phyloP scores from a whole-genome alignment of 2,888 invertebrate species.

The Syritta pipiens region DNA sequence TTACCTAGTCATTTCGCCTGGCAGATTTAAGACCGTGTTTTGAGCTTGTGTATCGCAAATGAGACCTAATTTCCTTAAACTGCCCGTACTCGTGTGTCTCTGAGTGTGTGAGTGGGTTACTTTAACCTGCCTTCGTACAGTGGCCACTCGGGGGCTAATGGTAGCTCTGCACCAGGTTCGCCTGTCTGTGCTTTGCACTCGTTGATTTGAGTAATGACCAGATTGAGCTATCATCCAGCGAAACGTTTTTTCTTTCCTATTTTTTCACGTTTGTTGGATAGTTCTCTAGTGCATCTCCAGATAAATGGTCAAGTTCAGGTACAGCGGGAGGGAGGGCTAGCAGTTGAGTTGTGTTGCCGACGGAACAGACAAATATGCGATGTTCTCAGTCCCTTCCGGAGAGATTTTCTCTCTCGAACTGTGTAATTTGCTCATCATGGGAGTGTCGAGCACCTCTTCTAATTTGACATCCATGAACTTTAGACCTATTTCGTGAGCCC shows the following conservation, averaged over 20 bases:
- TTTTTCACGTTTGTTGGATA: too few relatives aligned
- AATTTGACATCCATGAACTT: constrained; percentile 64
- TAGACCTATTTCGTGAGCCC: constrained; percentile 46
- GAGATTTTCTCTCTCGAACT: constrained; percentile 12
- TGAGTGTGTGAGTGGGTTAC: not conserved
- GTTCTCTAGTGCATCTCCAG: constrained; percentile 16
- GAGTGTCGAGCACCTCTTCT: constrained; percentile 32
- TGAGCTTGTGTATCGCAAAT: constrained; percentile 52
- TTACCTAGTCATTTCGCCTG: constrained; percentile 59
- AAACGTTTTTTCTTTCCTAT: too few relatives aligned
- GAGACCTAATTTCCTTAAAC: constrained; percentile 55
- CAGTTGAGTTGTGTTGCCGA: constrained; percentile 15
- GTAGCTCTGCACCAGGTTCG: constrained; percentile 33
- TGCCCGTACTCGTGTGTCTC: not conserved
- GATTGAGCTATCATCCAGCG: constrained; percentile 67
- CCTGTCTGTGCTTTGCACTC: constrained; percentile 24
- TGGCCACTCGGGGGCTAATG: constrained; percentile 56
- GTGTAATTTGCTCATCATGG: constrained; percentile 51
- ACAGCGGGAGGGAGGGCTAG: not conserved
- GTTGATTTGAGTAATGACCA: constrained; percentile 62
- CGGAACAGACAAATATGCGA: constrained; percentile 8
- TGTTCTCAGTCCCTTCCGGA: constrained; percentile 43
- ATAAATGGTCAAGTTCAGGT: constrained; percentile 64
- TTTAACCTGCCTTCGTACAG: constrained; percentile 1
- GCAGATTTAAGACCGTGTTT: constrained; percentile 39